Percentiles rank a stretch among this genome's conserved stretches.
Conservation (phyloP, 1,140 invertebrate species). For the Zaprionus nigranus region DNA sequence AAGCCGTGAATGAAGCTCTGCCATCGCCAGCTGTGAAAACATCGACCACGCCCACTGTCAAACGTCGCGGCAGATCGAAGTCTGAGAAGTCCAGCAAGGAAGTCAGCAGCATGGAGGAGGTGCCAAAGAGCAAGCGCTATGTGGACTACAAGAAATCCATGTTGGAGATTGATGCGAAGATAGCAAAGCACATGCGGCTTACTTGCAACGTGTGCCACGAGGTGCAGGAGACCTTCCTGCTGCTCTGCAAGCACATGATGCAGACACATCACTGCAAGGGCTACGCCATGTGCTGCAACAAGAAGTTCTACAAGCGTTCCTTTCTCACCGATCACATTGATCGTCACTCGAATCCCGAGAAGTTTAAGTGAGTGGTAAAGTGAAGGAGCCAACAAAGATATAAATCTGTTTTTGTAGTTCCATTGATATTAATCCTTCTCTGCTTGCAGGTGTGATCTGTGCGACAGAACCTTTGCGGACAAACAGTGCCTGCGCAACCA, state of each 20-base stretch:
- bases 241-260: slow-evolving; percentile 71
- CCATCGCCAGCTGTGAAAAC: not conserved
- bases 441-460: slow-evolving; percentile 61
- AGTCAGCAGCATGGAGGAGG: not conserved
- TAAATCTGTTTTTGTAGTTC: not conserved
- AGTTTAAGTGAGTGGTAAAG: slow-evolving; percentile 79
- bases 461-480: slow-evolving; percentile 70
- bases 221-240: slow-evolving; percentile 59
- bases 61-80: slow-evolving; percentile 26
- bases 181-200: slow-evolving; percentile 71
- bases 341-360: slow-evolving; percentile 71
- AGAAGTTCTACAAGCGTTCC: slow-evolving; percentile 77
- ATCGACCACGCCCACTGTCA: not conserved
- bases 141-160: slow-evolving; percentile 68
- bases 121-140: slow-evolving; percentile 51
- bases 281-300: slow-evolving; percentile 76
- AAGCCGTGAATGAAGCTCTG: slow-evolving; percentile 26
- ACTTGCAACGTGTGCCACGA: slow-evolving; percentile 70
- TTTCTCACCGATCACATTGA: slow-evolving; percentile 77
- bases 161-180: slow-evolving; percentile 71
- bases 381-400: slow-evolving; percentile 26
- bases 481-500: slow-evolving; percentile 79
- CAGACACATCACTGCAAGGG: slow-evolving; percentile 62
- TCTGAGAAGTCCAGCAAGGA: not conserved
- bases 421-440: not conserved